Conservation (phyloP, 2,113 vertebrate genomes). For the Apaloderma vittatum region DNA sequence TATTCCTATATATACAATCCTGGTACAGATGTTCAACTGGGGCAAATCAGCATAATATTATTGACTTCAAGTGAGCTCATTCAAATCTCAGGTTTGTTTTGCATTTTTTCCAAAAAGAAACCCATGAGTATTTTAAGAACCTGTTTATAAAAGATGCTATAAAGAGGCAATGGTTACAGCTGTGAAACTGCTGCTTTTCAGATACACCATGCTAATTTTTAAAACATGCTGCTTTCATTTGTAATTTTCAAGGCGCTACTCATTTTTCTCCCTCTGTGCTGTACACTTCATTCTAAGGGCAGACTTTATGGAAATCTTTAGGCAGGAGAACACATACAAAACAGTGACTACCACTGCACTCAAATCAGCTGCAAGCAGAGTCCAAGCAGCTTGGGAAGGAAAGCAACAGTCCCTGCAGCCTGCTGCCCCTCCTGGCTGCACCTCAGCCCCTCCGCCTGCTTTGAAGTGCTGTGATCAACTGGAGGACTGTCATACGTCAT, state of each 20-base stretch:
- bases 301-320: not conserved
- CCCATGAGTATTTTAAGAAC: not conserved
- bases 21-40: not conserved
- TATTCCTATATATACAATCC: not conserved
- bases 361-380: not conserved
- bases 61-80: not conserved
- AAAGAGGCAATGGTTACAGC: not conserved
- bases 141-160: not conserved
- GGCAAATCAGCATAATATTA: conserved; percentile 37
- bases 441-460: not conserved
- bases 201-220: not conserved
- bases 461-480: not conserved
- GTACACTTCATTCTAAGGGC: not conserved
- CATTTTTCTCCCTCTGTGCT: not conserved
- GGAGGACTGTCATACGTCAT: not conserved
- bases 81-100: not conserved
- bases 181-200: not conserved
- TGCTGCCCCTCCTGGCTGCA: not conserved
- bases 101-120: not conserved
- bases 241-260: not conserved
- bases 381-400: not conserved
- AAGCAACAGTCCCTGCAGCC: not conserved
- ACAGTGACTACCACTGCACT: not conserved
- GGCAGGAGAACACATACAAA: not conserved
- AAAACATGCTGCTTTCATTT: not conserved